These are phyloP conservation scores for Heterodera filipjevi DNA, from an alignment of 2,888 invertebrate genomes.

Conservation along the genomic window DNA sequence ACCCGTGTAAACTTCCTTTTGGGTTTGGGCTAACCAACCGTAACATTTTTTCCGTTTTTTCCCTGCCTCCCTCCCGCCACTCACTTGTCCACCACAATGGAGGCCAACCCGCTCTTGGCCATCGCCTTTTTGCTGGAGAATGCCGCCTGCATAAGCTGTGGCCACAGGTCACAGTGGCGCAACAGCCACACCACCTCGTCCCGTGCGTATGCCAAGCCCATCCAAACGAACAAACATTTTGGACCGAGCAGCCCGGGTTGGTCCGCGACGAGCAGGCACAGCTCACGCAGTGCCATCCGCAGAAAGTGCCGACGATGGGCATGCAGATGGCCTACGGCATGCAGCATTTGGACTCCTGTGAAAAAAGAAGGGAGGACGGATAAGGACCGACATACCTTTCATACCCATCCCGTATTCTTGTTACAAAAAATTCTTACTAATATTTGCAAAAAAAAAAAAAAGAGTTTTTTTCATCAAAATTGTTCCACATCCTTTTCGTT, in stretches of 20 bases:
- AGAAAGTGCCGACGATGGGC: slow-evolving; percentile 93
- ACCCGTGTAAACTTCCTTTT: too few relatives aligned
- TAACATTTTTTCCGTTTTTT: too few relatives aligned
- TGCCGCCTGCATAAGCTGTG: slow-evolving; percentile 37
- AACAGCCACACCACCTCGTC: slow-evolving; percentile 96
- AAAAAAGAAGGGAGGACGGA: not conserved
- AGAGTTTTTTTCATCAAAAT: too few relatives aligned
- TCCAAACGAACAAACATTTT: slow-evolving; percentile 87
- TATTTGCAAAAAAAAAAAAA: too few relatives aligned
- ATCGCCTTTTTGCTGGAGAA: slow-evolving; percentile 38
- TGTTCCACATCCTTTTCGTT: too few relatives aligned
- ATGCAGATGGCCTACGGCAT: slow-evolving; percentile 78
- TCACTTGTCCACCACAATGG: slow-evolving; percentile 47
- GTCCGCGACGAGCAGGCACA: slow-evolving; percentile 91
- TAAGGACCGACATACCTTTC: not conserved
- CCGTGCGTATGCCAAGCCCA: slow-evolving; percentile 89
- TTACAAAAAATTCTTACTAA: too few relatives aligned
- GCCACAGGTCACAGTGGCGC: slow-evolving; percentile 91
- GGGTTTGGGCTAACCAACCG: too few relatives aligned
- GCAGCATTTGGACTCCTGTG: not conserved
- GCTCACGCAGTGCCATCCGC: slow-evolving; percentile 89
- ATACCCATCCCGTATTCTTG: too few relatives aligned
- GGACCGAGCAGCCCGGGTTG: slow-evolving; percentile 94
- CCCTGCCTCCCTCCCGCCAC: too few relatives aligned
- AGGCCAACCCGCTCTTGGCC: slow-evolving; percentile 32